Evolutionary conservation across 2,888 invertebrate species (phyloP).

Genomic region (Pollenia labialis): DNA sequence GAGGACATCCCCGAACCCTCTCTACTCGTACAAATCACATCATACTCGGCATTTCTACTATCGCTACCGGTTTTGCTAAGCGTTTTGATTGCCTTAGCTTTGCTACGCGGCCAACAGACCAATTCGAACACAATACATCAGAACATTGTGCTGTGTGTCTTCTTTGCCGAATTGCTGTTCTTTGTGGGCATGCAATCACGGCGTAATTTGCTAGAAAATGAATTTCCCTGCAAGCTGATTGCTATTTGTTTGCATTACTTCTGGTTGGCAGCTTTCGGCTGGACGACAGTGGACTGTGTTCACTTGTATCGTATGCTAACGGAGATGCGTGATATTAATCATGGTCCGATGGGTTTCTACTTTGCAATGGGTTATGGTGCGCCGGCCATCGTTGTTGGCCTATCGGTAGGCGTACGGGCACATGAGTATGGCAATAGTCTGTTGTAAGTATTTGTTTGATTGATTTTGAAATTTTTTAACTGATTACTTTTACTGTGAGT

Average conservation of each 20-base stretch:
- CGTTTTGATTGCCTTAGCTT: constrained; percentile 91
- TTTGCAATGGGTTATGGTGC: constrained; percentile 96
- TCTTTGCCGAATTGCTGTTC: constrained; percentile 93
- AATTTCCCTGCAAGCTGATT: constrained; percentile 94
- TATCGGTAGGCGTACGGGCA: constrained; percentile 95
- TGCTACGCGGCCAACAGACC: constrained; percentile 93
- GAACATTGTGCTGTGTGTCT: constrained; percentile 95
- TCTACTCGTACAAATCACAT: constrained; percentile 92
- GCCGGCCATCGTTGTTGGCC: constrained; percentile 95
- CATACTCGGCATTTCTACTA: constrained; percentile 94
- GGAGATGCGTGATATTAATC: constrained; percentile 97
- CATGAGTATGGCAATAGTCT: constrained; percentile 97
- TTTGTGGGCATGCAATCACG: constrained; percentile 94
- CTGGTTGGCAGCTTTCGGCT: constrained; percentile 95
- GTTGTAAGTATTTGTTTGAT: constrained; percentile 89
- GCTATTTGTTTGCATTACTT: constrained; percentile 97
- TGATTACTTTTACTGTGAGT: background rate
- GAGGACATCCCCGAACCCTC: constrained; percentile 96
- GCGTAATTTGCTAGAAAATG: constrained; percentile 91
- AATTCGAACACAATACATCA: constrained; percentile 97
- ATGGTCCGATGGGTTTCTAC: constrained; percentile 96
- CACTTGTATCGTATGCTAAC: constrained; percentile 97
- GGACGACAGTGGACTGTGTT: constrained; percentile 96
- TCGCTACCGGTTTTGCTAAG: constrained; percentile 91
- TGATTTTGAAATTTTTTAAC: constrained; percentile 31